Evolutionary conservation across 30 jellyfish, hydroid and myxozoan genomes (phyloP), one percentile per base, ranked within the genome.

Genomic region (Phacellophora camtschatica): DNA sequence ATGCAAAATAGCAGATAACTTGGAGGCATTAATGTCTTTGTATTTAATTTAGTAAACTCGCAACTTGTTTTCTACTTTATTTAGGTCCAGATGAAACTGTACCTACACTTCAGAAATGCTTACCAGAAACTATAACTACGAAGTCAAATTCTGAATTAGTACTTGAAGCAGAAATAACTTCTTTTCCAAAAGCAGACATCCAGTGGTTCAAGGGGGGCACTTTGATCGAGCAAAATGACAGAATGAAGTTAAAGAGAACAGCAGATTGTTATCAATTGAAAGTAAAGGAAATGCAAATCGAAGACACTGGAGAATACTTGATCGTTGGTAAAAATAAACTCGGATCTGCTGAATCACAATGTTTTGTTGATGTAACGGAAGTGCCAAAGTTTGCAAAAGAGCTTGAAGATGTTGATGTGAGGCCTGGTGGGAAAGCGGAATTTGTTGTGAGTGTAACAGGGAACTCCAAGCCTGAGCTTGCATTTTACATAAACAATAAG

Each of bases 141-240:
- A 71, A 85, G 0, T 79, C 56, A 16, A 88, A 85, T 29, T 80
- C 50, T 2, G 31, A 42, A 2, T 79, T 94, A 20, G 56, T 34
- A 19, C 50, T 94, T 10, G 86, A 85, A 66, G 90, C 64, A 23
- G 41, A 50, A 25, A 81, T 72, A 23, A 51, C 73, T 23, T 97
- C 95, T 20, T 75, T 65, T 10, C 99, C 99, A 1, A 58, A 39
- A 42, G 96, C 99, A 11, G 72, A 36, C 20, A 88, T 74, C 19
- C 80, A 63, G 29, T 94, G 99, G 99, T 36, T 30, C 12, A 82
- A 49, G 58, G 96, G 82, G 51, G 93, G 73, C 33, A 74, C 22
- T 3, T 33, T 8, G 18, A 28, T 94, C 10, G 31, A 50, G 18
- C 62, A 32, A 2, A 54, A 43, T 27, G 95, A 75, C 4, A 63